Percentiles rank a stretch among this genome's conserved stretches.
Evolutionary conservation across 2,888 invertebrate genomes (phyloP).

Genomic region (Fabriciana adippe): DNA sequence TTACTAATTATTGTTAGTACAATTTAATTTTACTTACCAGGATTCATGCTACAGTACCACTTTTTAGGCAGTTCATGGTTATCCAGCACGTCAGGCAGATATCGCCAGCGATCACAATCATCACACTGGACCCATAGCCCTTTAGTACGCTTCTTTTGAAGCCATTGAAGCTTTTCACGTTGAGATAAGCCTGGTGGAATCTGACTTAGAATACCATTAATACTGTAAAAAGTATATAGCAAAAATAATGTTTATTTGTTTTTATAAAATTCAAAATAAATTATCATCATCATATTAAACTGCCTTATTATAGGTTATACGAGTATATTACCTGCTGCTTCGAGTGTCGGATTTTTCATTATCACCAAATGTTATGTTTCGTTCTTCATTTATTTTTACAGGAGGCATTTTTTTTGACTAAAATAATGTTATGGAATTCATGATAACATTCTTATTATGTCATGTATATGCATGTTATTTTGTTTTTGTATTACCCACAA

Average conservation of each 20-base stretch:
- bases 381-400: not conserved
- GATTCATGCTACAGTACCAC: conserved; percentile 85
- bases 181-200: conserved; percentile 56
- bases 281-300: not conserved
- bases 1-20: too few species aligned
- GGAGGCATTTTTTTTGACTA: not conserved
- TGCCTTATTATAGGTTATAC: not conserved
- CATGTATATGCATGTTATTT: not conserved
- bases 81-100: conserved; percentile 78
- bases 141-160: conserved; percentile 72
- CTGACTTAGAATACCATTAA: conserved; percentile 61
- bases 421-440: not conserved
- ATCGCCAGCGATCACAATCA: conserved; percentile 83
- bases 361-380: not conserved
- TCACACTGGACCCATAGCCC: conserved; percentile 84
- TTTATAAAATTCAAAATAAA: not conserved
- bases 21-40: conserved; percentile 62
- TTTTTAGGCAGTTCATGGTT: conserved; percentile 80
- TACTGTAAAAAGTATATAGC: conserved; percentile 38
- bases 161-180: conserved; percentile 65
- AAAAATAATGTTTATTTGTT: too few species aligned
- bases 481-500: conserved; percentile 9
- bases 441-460: not conserved
- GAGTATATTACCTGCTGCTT: not conserved
- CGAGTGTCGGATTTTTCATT: not conserved